phyloP scores from a whole-genome alignment of 2,797 vertebrate species.

The Sebastes matsubarae region DNA sequence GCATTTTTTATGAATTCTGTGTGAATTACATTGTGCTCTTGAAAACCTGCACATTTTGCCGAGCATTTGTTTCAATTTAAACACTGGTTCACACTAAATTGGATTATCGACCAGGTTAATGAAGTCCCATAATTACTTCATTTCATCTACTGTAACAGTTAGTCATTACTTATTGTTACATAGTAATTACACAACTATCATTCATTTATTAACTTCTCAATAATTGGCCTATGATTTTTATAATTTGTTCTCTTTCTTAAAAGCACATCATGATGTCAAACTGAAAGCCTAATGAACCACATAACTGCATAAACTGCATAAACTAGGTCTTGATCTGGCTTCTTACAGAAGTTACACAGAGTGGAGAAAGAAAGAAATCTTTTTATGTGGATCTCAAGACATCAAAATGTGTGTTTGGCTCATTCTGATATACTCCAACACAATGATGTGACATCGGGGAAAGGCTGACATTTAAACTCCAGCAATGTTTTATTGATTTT shows the following conservation, averaged over 20 bases:
- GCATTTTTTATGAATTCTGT: background rate
- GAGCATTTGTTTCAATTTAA: constrained; percentile 45
- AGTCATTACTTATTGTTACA: constrained; percentile 41
- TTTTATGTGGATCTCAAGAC: background rate
- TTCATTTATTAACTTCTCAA: constrained; percentile 7
- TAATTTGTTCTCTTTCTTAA: constrained; percentile 7
- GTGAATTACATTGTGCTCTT: background rate
- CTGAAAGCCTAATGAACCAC: constrained; percentile 14
- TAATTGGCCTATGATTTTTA: constrained; percentile 1
- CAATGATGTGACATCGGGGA: constrained; percentile 27
- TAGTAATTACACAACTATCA: constrained; percentile 1
- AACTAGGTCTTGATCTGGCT: constrained; percentile 1
- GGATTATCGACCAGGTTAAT: constrained; percentile 54
- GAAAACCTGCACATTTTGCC: background rate
- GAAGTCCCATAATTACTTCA: constrained; percentile 25
- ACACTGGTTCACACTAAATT: constrained; percentile 9
- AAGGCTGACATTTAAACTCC: constrained; percentile 53
- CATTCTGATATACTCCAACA: constrained; percentile 35
- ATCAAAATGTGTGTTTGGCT: constrained; percentile 27
- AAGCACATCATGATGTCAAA: background rate
- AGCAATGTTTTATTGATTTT: constrained; percentile 32
- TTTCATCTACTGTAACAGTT: constrained; percentile 23
- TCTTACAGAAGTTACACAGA: background rate
- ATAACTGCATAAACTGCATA: background rate
- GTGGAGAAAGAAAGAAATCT: background rate